Evolutionary conservation across 2,113 vertebrate species (phyloP).

Genomic region (Ahaetulla prasina): DNA sequence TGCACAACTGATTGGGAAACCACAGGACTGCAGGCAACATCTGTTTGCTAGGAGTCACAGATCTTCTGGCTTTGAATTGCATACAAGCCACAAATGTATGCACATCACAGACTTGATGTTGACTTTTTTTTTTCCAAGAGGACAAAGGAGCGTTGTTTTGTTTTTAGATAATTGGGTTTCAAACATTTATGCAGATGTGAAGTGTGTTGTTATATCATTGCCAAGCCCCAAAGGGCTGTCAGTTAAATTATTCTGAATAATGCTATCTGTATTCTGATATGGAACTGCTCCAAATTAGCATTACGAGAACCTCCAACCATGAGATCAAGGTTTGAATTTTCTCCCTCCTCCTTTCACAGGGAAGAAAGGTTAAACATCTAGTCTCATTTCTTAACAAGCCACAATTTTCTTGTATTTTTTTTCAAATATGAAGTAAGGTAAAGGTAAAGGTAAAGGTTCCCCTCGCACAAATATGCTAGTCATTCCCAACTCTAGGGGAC

Average conservation of each 20-base stretch:
- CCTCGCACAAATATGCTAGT: too few relatives aligned
- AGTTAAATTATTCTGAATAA: neutral
- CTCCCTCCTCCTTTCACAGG: neutral
- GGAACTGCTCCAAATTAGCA: neutral
- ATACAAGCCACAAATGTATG: neutral
- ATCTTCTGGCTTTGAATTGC: neutral
- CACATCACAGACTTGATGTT: neutral
- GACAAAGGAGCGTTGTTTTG: neutral
- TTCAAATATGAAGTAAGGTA: neutral
- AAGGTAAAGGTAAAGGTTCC: too few relatives aligned
- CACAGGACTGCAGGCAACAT: neutral
- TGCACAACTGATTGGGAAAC: too few relatives aligned
- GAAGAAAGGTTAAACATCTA: neutral
- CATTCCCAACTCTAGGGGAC: too few relatives aligned
- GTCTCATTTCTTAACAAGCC: neutral
- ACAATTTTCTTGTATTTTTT: neutral
- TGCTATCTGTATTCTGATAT: neutral
- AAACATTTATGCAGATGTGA: neutral
- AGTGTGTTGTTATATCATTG: neutral
- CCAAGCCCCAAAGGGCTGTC: neutral
- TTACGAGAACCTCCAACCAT: neutral
- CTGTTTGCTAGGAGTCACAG: neutral
- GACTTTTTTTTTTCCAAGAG: neutral
- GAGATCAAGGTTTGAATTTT: neutral
- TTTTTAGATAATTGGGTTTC: neutral